A percentile compares a stretch with the other conserved stretches of the same genome.
phyloP scores from a whole-genome alignment of 2,888 invertebrate species.

The Sturmia bella region DNA sequence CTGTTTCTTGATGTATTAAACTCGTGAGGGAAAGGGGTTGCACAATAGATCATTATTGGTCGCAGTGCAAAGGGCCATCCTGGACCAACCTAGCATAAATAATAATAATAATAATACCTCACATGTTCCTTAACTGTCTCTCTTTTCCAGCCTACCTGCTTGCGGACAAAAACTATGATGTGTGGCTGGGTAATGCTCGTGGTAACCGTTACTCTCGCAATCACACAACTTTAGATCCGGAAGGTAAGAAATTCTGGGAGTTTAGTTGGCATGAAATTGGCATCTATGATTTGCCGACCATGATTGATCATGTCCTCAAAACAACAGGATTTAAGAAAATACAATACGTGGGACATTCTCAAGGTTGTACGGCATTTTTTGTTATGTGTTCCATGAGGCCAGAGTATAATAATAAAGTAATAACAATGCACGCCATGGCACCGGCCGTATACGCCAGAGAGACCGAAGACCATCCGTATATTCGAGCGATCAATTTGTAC shows the following conservation, averaged over 20 bases:
- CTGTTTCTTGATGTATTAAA: too few relatives aligned
- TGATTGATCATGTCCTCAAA: conserved; percentile 87
- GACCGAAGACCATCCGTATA: conserved; percentile 79
- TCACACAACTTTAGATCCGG: conserved; percentile 78
- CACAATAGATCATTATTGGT: too few relatives aligned
- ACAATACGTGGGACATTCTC: conserved; percentile 86
- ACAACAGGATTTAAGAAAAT: conserved; percentile 83
- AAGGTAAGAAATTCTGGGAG: conserved; percentile 84
- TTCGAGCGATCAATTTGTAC: conserved; percentile 78
- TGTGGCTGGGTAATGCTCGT: conserved; percentile 81
- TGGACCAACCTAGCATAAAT: too few relatives aligned
- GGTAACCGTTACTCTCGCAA: conserved; percentile 81
- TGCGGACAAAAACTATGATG: conserved; percentile 81
- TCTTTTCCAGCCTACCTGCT: conserved; percentile 81
- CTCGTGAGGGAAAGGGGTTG: too few relatives aligned
- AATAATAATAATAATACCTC: too few relatives aligned
- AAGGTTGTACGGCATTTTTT: conserved; percentile 88
- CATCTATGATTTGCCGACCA: conserved; percentile 89
- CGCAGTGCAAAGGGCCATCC: too few relatives aligned
- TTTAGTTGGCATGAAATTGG: conserved; percentile 95
- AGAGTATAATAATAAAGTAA: conserved; percentile 86
- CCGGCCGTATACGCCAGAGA: conserved; percentile 85
- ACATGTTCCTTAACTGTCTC: too few relatives aligned
- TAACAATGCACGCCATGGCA: conserved; percentile 86
- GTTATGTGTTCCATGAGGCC: conserved; percentile 86